These are phyloP conservation scores for Falco concolor DNA, from an alignment of 2,797 vertebrate genomes.

Conservation along the genomic window DNA sequence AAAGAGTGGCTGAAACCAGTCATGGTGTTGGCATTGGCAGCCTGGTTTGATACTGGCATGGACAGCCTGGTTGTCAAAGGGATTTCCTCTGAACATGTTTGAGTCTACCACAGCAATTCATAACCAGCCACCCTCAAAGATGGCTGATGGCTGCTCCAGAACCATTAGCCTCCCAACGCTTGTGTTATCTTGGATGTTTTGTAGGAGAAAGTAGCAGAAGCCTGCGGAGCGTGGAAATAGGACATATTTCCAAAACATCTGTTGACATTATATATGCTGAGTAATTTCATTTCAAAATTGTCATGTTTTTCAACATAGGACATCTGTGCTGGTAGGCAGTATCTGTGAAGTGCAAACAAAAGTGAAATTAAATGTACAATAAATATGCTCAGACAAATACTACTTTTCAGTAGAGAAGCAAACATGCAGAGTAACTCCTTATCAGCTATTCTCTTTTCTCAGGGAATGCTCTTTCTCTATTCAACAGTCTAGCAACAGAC, in stretches of 20 bases:
- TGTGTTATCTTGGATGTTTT: not conserved
- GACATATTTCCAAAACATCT: constrained; percentile 58
- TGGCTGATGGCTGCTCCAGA: not conserved
- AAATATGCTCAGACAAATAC: constrained; percentile 28
- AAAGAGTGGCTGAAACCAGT: not conserved
- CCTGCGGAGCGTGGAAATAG: not conserved
- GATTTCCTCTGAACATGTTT: not conserved
- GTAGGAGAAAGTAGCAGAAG: not conserved
- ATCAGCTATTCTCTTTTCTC: not conserved
- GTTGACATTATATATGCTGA: not conserved
- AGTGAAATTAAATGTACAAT: constrained; percentile 23
- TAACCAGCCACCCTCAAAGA: not conserved
- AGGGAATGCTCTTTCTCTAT: not conserved
- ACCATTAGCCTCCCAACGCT: not conserved
- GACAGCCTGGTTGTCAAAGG: not conserved
- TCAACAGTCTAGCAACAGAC: not conserved
- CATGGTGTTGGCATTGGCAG: not conserved
- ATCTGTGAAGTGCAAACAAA: constrained; percentile 51
- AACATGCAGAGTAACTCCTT: not conserved
- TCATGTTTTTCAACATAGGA: constrained; percentile 59
- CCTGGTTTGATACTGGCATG: not conserved
- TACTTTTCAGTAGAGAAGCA: not conserved
- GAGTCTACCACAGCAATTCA: not conserved
- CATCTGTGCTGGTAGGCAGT: constrained; percentile 54
- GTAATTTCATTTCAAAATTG: constrained; percentile 49